A percentile compares a stretch with the other conserved stretches of the same genome.
Evolutionary conservation across 2,113 vertebrate species (phyloP).

Genomic region (Oceanodroma tethys): DNA sequence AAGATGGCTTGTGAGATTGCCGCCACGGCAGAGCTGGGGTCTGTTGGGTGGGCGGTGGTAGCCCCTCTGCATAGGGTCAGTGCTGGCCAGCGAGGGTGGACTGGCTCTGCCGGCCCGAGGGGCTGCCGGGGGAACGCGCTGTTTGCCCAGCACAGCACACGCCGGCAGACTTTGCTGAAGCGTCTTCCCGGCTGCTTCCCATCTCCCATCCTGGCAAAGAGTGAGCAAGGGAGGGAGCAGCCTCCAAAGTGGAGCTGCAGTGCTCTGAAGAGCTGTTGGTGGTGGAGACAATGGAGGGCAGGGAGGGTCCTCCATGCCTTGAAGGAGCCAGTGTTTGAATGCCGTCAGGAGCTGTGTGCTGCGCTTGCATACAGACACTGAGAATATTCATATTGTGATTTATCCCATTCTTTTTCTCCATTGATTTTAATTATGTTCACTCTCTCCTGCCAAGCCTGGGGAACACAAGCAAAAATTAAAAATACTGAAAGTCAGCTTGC

Average conservation of each 20-base stretch:
- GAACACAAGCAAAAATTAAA: constrained; percentile 45
- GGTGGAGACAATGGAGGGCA: not conserved
- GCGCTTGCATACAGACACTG: not conserved
- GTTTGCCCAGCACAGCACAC: not conserved
- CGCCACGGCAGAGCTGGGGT: not conserved
- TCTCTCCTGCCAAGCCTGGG: constrained; percentile 54
- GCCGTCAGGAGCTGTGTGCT: not conserved
- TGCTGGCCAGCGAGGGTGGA: not conserved
- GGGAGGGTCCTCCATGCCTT: not conserved
- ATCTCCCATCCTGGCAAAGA: not conserved
- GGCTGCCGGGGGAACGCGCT: not conserved
- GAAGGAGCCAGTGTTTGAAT: not conserved
- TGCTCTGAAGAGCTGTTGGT: not conserved
- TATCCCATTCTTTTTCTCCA: constrained; percentile 63
- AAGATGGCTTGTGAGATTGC: not conserved
- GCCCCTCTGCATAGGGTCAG: not conserved
- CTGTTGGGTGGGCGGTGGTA: rapidly evolving
- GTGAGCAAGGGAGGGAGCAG: rapidly evolving
- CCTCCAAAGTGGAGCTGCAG: not conserved
- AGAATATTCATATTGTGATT: constrained; percentile 50
- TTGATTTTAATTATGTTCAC: constrained; percentile 75
- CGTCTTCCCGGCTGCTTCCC: not conserved
- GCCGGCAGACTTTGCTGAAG: rapidly evolving
- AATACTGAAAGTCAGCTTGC: constrained; percentile 5
- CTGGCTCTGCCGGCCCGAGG: not conserved